Percentiles rank a stretch among this genome's conserved stretches.
Conservation (phyloP, 2,113 vertebrate species). For the Rhizomys pruinosus region DNA sequence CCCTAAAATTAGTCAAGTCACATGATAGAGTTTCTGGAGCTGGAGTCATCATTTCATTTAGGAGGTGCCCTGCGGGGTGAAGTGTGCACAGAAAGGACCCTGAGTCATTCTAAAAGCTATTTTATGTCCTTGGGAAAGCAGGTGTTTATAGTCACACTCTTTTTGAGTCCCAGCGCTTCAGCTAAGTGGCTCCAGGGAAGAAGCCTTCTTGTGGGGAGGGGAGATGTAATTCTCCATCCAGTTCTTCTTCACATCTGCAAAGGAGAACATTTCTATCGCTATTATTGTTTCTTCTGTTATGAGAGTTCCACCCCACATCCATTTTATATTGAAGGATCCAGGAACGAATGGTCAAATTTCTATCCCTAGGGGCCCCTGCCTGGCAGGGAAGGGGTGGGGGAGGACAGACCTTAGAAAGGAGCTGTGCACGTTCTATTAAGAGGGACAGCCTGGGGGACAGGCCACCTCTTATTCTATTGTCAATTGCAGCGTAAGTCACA, state of each 20-base stretch:
- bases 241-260: neutral
- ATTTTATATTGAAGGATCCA: neutral
- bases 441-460: neutral
- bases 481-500: neutral
- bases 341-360: neutral
- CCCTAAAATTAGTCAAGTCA: constrained; percentile 54
- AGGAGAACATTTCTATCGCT: neutral
- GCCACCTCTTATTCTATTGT: neutral
- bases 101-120: constrained; percentile 59
- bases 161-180: neutral
- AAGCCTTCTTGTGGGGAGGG: neutral
- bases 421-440: neutral
- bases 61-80: constrained; percentile 38
- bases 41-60: constrained; percentile 55
- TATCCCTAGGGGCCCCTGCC: neutral
- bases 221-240: neutral
- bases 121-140: constrained; percentile 67
- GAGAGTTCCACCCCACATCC: neutral
- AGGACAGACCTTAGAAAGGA: neutral
- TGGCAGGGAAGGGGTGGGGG: neutral
- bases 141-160: constrained; percentile 33
- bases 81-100: constrained; percentile 22
- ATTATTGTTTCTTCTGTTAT: neutral
- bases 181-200: constrained; percentile 9
- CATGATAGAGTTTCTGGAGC: constrained; percentile 71